phyloP scores from a whole-genome alignment of 1,140 invertebrate genomes.

The Apis cerana region DNA sequence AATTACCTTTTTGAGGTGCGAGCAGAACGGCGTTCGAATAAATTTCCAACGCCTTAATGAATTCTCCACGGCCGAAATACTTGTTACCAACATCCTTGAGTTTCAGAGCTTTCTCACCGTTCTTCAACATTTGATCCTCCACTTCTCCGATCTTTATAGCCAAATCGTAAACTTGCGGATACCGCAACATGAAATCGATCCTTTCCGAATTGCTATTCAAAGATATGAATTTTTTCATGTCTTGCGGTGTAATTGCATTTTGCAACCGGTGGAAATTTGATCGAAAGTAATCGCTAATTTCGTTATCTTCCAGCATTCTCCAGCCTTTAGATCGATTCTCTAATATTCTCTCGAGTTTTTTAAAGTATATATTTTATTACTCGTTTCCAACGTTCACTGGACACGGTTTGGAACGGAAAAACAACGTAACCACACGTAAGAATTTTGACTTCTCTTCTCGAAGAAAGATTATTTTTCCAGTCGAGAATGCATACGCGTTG shows the following conservation, averaged over 20 bases:
- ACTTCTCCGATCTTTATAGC: constrained; percentile 61
- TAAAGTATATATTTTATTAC: background rate
- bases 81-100: constrained; percentile 90
- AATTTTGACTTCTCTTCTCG: no score
- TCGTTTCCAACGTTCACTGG: background rate
- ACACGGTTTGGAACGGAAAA: no score
- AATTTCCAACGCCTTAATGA: constrained; percentile 86
- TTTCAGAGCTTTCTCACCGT: constrained; percentile 83
- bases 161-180: constrained; percentile 67
- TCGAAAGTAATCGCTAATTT: constrained; percentile 71
- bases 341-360: no score
- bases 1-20: constrained; percentile 84
- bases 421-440: background rate
- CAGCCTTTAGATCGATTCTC: background rate
- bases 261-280: constrained; percentile 71
- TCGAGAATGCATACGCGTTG: background rate
- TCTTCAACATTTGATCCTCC: constrained; percentile 81
- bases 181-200: constrained; percentile 73
- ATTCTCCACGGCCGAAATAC: constrained; percentile 89
- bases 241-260: constrained; percentile 58
- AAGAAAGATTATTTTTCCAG: background rate
- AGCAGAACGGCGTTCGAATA: constrained; percentile 88
- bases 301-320: constrained; percentile 61
- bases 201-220: constrained; percentile 66
- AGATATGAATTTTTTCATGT: constrained; percentile 68